phyloP scores from a whole-genome alignment of 2,113 vertebrate species.

The Clupea harengus region DNA sequence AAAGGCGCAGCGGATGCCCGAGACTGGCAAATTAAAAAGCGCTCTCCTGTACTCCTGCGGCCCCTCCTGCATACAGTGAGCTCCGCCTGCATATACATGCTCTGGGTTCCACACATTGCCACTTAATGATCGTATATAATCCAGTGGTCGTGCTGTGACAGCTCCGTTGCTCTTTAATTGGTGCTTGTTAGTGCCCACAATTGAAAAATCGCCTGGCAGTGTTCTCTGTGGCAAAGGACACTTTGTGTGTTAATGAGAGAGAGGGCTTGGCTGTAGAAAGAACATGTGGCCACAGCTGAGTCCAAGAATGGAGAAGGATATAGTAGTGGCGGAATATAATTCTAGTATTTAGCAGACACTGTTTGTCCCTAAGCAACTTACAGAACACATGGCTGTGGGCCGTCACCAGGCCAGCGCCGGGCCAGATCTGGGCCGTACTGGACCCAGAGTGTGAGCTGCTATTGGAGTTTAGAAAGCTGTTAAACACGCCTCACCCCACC shows the following conservation, averaged over 20 bases:
- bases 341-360: too few species aligned
- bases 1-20: not conserved
- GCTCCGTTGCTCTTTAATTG: not conserved
- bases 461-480: not conserved
- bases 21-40: slow-evolving; percentile 8
- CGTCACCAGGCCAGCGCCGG: too few species aligned
- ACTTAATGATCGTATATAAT: not conserved
- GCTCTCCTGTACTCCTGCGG: not conserved
- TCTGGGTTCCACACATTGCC: not conserved
- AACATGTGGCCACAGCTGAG: not conserved
- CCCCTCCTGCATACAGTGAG: not conserved
- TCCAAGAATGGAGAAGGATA: too few species aligned
- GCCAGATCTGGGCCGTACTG: too few species aligned
- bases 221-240: not conserved
- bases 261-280: not conserved
- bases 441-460: not conserved
- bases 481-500: not conserved
- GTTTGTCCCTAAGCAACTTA: too few species aligned
- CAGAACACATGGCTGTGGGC: too few species aligned
- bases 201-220: not conserved
- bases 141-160: not conserved
- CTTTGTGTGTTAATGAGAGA: not conserved
- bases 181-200: not conserved
- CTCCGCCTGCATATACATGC: not conserved
- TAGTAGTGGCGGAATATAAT: too few species aligned